Percentiles rank a stretch among this genome's conserved stretches.
Evolutionary conservation across 2,113 vertebrate genomes (phyloP).

Genomic region (Brachypodius melanocephalos): DNA sequence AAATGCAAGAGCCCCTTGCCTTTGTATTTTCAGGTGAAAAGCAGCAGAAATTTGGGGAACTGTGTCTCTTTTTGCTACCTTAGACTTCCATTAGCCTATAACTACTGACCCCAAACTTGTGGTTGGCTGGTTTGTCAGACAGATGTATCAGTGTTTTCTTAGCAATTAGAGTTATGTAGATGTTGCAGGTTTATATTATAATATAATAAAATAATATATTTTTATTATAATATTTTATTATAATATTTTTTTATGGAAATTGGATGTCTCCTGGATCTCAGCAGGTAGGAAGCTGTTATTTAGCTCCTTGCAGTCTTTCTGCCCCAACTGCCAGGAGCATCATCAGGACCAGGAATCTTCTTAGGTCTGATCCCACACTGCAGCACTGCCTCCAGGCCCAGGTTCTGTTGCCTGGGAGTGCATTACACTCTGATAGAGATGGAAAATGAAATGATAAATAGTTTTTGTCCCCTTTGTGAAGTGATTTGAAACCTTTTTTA

Average conservation of each 20-base stretch:
- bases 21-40: neutral
- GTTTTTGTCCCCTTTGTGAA: neutral
- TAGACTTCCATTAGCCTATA: neutral
- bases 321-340: neutral
- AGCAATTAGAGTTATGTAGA: neutral
- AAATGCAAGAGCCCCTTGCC: neutral
- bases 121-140: neutral
- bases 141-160: neutral
- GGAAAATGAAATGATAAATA: neutral
- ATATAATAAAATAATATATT: too few relatives aligned
- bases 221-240: neutral
- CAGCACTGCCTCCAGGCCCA: neutral
- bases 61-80: neutral
- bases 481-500: neutral
- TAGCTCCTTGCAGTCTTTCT: neutral
- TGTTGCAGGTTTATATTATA: neutral
- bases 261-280: neutral
- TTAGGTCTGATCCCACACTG: neutral
- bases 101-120: neutral
- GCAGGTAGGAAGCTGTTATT: neutral
- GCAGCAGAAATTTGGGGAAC: neutral
- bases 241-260: neutral
- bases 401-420: neutral
- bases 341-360: neutral
- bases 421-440: neutral